Evolutionary conservation across 2,113 vertebrate genomes (phyloP).

Genomic region (Peromyscus californicus): DNA sequence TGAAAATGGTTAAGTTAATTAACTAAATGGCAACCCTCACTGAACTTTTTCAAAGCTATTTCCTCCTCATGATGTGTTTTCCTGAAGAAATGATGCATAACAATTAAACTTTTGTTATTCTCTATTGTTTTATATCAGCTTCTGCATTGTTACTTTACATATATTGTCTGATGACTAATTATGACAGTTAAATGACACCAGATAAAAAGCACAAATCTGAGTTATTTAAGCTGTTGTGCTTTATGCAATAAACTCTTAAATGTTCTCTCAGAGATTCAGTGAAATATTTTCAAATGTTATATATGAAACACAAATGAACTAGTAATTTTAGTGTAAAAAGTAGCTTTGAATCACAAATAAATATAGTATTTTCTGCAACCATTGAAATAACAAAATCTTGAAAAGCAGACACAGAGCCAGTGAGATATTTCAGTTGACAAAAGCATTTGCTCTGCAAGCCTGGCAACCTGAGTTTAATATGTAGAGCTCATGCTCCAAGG

Average conservation of each 20-base stretch:
- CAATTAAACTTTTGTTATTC: constrained; percentile 81
- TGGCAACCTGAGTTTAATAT: not conserved
- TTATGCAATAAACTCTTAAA: constrained; percentile 5
- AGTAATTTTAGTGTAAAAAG: not conserved
- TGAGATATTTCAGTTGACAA: not conserved
- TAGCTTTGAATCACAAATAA: not conserved
- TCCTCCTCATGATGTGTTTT: constrained; percentile 83
- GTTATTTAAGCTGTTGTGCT: not conserved
- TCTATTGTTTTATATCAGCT: constrained; percentile 68
- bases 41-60: constrained; percentile 84
- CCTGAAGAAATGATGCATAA: constrained; percentile 86
- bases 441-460: not conserved
- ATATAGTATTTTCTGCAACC: not conserved
- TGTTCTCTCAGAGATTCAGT: not conserved
- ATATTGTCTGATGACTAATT: constrained; percentile 72
- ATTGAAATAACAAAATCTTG: not conserved
- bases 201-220: constrained; percentile 45
- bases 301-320: not conserved
- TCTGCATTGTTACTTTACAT: constrained; percentile 77
- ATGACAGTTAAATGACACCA: constrained; percentile 55
- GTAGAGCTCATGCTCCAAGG: not conserved
- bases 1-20: constrained; percentile 88
- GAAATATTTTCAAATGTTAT: not conserved
- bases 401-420: not conserved
- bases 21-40: constrained; percentile 86